phyloP scores from a whole-genome alignment of 2,888 invertebrate species.

The Idaea aversata region DNA sequence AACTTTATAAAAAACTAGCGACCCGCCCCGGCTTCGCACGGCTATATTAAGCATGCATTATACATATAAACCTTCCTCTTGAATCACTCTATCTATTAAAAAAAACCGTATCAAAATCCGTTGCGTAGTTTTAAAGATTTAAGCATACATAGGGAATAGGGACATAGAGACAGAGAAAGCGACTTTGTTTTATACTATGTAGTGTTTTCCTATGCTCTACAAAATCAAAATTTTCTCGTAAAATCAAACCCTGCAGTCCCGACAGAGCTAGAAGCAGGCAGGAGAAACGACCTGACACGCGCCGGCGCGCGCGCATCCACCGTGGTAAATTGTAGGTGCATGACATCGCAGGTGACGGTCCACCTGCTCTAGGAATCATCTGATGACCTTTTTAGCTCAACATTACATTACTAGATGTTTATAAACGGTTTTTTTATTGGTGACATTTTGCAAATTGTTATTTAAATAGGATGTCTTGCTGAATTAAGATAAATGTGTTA shows the following conservation, averaged over 20 bases:
- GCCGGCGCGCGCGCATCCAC: conserved; percentile 58
- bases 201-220: too few species aligned
- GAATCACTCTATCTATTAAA: too few species aligned
- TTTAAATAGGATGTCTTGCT: not conserved
- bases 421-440: not conserved
- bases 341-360: conserved; percentile 54
- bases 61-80: too few species aligned
- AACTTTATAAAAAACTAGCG: too few species aligned
- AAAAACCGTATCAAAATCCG: too few species aligned
- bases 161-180: too few species aligned
- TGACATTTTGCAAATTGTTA: not conserved
- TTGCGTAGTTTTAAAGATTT: too few species aligned
- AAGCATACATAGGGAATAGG: too few species aligned
- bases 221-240: too few species aligned
- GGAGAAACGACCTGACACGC: conserved; percentile 65
- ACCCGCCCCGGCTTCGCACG: too few species aligned
- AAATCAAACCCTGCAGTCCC: not conserved
- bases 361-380: conserved; percentile 43
- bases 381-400: conserved; percentile 41
- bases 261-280: conserved; percentile 6
- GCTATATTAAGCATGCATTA: too few species aligned
- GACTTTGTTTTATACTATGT: too few species aligned
- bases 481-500: not conserved
- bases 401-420: not conserved
- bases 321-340: conserved; percentile 65